Evolutionary conservation across 2,888 invertebrate species (phyloP), one percentile per base, ranked within the genome.

Genomic region (Drosophila diplacantha): DNA sequence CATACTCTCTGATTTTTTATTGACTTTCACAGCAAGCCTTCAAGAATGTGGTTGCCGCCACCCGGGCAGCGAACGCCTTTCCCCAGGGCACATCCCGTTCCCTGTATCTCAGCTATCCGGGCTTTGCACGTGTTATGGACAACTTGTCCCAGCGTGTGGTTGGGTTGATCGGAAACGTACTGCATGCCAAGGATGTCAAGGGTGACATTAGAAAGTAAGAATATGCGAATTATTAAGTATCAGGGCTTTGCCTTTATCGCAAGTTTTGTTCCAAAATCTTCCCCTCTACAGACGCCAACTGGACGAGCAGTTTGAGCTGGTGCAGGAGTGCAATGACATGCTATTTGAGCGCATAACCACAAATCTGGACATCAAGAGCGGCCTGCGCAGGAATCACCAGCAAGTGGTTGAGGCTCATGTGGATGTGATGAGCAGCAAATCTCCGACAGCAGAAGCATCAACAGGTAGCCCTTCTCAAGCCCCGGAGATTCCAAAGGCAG

Each of bases 301-400:
- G 2, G 93, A 93, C 50, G 93, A 93, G 71, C 91, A 92, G 84
- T 92, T 93, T 76, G 96, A 97, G 67, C 90, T 94, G 75, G 85
- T 97, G 12, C 89, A 93, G 26, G 96, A 96, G 79, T 92, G 92
- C 14, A 97, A 96, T 89, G 97, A 97, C 88, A 90, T 91, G 46
- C 91, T 96, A 63, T 89, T 97, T 49, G 97, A 97, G 85, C 91
- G 93, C 83, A 92, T 95, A 50, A 94, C 94, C 83, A 92, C 92
- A 73, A 90, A 90, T 82, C 90, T 95, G 74, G 95, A 95, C 85
- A 91, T 91, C 57, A 88, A 92, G 55, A 90, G 90, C 72, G 93
- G 93, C 0, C 88, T 89, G 58, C 61, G 70, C 20, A 91, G 90
- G 70, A 89, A 90, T 72, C 87, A 89, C 1, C 89, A 90, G 61